phyloP scores from a whole-genome alignment of 2,797 vertebrate genomes.

The Cossypha dichroa region DNA sequence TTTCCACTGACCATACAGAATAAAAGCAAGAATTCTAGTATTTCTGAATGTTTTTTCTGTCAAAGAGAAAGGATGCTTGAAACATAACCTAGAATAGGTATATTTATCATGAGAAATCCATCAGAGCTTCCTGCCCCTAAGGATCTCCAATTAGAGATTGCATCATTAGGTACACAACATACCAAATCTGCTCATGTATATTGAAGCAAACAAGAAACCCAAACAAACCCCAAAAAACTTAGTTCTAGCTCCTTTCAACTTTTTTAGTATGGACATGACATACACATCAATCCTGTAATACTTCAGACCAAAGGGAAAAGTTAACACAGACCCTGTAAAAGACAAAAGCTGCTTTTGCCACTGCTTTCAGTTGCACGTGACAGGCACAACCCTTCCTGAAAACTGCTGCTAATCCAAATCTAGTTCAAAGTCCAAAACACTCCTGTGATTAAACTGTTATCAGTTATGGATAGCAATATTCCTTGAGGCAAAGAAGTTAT shows the following conservation, averaged over 20 bases:
- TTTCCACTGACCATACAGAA: not conserved
- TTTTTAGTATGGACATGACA: not conserved
- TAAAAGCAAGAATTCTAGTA: not conserved
- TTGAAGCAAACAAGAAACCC: not conserved
- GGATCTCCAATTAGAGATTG: not conserved
- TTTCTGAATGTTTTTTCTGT: not conserved
- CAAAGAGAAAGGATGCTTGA: not conserved
- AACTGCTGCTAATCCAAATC: not conserved
- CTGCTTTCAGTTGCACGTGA: not conserved
- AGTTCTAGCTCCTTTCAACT: not conserved
- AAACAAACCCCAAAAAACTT: not conserved
- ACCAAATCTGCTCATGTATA: not conserved
- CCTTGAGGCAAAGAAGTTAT: not conserved
- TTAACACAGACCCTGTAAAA: not conserved
- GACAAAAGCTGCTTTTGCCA: not conserved
- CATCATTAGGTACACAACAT: not conserved
- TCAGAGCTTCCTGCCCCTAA: not conserved
- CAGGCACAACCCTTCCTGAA: not conserved
- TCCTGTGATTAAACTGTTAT: not conserved
- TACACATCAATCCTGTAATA: not conserved
- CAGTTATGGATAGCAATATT: not conserved
- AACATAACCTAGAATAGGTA: not conserved
- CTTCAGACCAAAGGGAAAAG: too few species aligned
- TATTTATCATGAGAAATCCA: not conserved
- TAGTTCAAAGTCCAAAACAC: not conserved